Evolutionary conservation across 2,888 invertebrate species (phyloP).

Genomic region (Adelphocoris suturalis): DNA sequence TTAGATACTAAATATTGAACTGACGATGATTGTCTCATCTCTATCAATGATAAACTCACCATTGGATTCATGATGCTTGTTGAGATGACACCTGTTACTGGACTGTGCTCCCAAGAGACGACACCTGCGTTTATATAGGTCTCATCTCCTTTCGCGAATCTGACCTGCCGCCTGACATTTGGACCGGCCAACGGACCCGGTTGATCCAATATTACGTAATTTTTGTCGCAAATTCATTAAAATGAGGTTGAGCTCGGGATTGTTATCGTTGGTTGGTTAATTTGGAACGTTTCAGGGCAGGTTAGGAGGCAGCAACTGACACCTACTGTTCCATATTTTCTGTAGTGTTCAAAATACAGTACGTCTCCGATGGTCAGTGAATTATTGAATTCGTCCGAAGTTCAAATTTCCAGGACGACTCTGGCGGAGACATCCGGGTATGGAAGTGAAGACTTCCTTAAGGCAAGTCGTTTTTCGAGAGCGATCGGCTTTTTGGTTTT

Average conservation of each 20-base stretch:
- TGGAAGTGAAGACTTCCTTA: too few relatives aligned
- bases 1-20: too few relatives aligned
- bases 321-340: neutral
- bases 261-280: neutral
- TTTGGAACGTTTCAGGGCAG: neutral
- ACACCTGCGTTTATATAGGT: constrained; percentile 6
- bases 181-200: neutral
- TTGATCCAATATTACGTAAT: constrained; percentile 15
- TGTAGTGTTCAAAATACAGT: neutral
- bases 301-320: neutral
- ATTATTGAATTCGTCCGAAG: too few relatives aligned
- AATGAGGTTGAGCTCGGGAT: neutral
- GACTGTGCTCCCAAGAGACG: neutral
- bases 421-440: too few relatives aligned
- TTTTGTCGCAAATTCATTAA: neutral
- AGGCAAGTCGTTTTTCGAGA: too few relatives aligned
- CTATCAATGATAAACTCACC: neutral
- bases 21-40: too few relatives aligned
- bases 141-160: constrained; percentile 39
- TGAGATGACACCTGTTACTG: constrained; percentile 23
- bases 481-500: too few relatives aligned
- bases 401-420: too few relatives aligned
- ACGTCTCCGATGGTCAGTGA: too few relatives aligned
- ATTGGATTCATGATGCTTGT: constrained; percentile 59
- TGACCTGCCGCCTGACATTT: constrained; percentile 17